Base-by-base conservation (phyloP, 2,888 invertebrate species). In the Helicoverpa assulta region DNA sequence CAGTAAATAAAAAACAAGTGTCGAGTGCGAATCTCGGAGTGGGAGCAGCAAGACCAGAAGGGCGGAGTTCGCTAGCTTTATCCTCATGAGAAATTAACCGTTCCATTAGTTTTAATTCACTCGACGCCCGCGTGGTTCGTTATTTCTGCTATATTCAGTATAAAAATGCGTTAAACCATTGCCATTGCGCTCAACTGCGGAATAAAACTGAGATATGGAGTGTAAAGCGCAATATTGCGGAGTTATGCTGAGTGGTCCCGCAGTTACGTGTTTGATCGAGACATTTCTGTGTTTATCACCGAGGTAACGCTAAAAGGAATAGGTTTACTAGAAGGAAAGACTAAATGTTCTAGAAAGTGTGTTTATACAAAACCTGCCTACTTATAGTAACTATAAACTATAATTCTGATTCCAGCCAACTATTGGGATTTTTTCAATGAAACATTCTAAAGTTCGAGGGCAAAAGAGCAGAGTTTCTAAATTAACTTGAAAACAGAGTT, bases 31-130 rank as follows among this genome's bases (percentile, higher is more conserved):
- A 73, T 78, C 67, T 73, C 73, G 70, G 80, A 76, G 68, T 73
- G 77, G 58, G 72, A 73, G 73, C 66, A 61, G 68, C 87, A 86
- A 85, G 88, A 90, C 90, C 89, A 86, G 88, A 84, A 86, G 88
- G 86, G 89, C 86, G 86, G 89, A 90, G 89, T 88, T 89, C 84
- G 81, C 83, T 81, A 90, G 91, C 89, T 92, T 91, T 93, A 94
- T 94, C 89, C 95, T 95, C 95, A 92, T 93, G 95, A 95, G 95
- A 95, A 95, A 95, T 95, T 95, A 95, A 94, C 91, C 89, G 93
- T 92, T 94, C 95, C 95, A 95, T 95, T 95, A 95, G 94, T 95
- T 95, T 95, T 95, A 95, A 95, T 95, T 95, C 93, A 93, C 94
- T 92, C 89, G 91, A 88, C 91, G 88, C 88, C 88, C 90, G 87